A percentile compares a stretch with the other conserved stretches of the same genome.
These are phyloP conservation scores for Balanococcus diminutus DNA, from an alignment of 2,888 invertebrate species.

Conservation along the genomic window DNA sequence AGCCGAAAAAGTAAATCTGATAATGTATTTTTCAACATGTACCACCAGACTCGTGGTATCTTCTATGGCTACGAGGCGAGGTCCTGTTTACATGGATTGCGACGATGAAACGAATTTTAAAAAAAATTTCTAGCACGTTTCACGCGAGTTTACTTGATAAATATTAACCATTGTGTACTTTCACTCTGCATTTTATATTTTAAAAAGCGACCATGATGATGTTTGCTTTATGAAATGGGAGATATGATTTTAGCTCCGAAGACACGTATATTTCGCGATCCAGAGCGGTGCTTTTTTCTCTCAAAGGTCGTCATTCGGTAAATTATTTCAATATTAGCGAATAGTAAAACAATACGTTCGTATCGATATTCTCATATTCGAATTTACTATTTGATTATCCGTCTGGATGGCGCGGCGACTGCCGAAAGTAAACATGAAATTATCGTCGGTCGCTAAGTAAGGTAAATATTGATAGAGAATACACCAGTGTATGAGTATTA, in stretches of 20 bases:
- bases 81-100: slow-evolving; percentile 6
- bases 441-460: not conserved
- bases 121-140: not conserved
- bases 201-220: not conserved
- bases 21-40: slow-evolving; percentile 18
- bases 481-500: too few relatives aligned
- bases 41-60: too few relatives aligned
- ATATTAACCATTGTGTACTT: too few relatives aligned
- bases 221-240: not conserved
- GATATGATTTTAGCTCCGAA: not conserved
- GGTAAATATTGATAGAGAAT: not conserved
- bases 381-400: not conserved
- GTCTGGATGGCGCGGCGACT: slow-evolving; percentile 8
- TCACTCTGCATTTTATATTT: not conserved
- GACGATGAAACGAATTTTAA: not conserved
- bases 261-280: not conserved
- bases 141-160: not conserved
- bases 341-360: not conserved
- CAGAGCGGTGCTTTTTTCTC: too few relatives aligned
- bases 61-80: not conserved
- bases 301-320: not conserved
- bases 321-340: not conserved
- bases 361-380: not conserved
- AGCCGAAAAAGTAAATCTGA: slow-evolving; percentile 14
- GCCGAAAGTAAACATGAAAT: not conserved